A percentile compares a stretch with the other conserved stretches of the same genome.
phyloP scores from a whole-genome alignment of 2,113 vertebrate genomes.

The Pardalotus punctatus region DNA sequence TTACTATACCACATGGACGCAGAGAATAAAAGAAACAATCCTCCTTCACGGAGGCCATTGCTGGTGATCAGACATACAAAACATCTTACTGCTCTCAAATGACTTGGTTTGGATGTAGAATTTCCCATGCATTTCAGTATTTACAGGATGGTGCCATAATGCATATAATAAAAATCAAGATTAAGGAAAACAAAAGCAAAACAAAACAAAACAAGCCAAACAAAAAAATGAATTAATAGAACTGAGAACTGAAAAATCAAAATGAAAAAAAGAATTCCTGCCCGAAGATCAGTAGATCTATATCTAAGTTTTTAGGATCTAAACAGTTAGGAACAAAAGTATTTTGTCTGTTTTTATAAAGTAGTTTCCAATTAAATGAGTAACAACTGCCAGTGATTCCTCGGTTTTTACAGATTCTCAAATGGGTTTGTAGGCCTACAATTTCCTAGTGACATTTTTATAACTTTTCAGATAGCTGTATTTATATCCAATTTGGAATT shows the following conservation, averaged over 20 bases:
- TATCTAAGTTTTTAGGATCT: neutral
- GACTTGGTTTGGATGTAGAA: neutral
- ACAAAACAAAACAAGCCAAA: neutral
- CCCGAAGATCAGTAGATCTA: neutral
- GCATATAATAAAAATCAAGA: neutral
- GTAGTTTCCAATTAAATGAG: neutral
- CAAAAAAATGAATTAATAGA: neutral
- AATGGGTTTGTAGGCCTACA: neutral
- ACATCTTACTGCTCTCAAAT: neutral
- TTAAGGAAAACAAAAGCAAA: neutral
- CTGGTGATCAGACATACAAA: neutral
- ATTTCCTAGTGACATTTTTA: neutral
- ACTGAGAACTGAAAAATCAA: neutral
- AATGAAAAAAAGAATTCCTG: neutral
- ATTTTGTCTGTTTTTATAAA: neutral
- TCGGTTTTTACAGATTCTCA: neutral
- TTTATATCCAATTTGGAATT: neutral
- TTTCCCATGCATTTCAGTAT: neutral
- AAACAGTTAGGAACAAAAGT: neutral
- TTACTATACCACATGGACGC: neutral
- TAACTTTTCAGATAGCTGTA: neutral
- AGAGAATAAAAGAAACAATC: neutral
- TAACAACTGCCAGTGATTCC: neutral
- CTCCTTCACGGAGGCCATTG: neutral
- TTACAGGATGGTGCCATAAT: neutral